Conservation (phyloP, 1,140 invertebrate species). For the Papilio aristodemus region DNA sequence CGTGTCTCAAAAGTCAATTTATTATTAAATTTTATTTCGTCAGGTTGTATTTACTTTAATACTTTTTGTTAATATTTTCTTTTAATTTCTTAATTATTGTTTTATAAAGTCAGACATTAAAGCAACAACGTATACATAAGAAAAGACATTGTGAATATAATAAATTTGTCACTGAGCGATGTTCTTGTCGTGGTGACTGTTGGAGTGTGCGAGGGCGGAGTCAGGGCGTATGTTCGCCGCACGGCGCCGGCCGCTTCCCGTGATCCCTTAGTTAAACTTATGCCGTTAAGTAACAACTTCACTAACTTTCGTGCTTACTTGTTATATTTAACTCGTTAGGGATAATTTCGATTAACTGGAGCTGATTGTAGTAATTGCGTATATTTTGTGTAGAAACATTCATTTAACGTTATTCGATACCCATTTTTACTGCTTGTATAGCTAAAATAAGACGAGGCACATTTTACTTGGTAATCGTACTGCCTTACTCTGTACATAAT, state of each 20-base stretch:
- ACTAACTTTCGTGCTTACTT: constrained; percentile 77
- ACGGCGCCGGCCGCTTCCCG: constrained; percentile 8
- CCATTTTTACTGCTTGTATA: constrained; percentile 78
- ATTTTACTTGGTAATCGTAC: constrained; percentile 76
- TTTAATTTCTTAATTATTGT: constrained; percentile 8
- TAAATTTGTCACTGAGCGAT: constrained; percentile 2
- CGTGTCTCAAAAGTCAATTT: constrained; percentile 31
- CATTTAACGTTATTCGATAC: constrained; percentile 63
- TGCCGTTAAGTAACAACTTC: constrained; percentile 69
- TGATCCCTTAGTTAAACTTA: constrained; percentile 38
- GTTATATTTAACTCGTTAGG: constrained; percentile 75
- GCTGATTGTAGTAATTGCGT: constrained; percentile 59
- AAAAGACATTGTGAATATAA: constrained; percentile 26
- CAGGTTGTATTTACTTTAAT: constrained; percentile 23
- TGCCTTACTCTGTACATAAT: constrained; percentile 80
- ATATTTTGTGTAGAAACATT: constrained; percentile 61
- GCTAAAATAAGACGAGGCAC: constrained; percentile 75
- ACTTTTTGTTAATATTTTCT: constrained; percentile 28
- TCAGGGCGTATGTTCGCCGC: constrained; percentile 43
- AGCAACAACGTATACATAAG: neutral
- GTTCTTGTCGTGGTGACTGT: neutral
- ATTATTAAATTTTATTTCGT: constrained; percentile 19
- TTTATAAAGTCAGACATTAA: constrained; percentile 32
- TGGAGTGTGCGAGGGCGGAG: constrained; percentile 18
- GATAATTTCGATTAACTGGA: constrained; percentile 74